phyloP scores from a whole-genome alignment of 2,113 vertebrate species.

The mouse (Mus musculus) region GRCm39 chr15:30880501-30881000 shows the following conservation, averaged over 20 bases:
- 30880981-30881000: slow-evolving; percentile 56
- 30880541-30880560: no score
- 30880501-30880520: no score
- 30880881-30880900: neutral
- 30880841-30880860: neutral
- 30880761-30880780: neutral
- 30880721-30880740: neutral
- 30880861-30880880: neutral
- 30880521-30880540: no score
- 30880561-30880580: no score
- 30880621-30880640: neutral
- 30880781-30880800: neutral
- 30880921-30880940: neutral
- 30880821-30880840: no score
- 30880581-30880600: no score
- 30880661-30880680: neutral
- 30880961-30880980: slow-evolving; percentile 8
- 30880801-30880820: neutral
- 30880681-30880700: rapidly evolving
- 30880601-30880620: neutral
- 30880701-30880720: neutral
- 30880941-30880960: slow-evolving; percentile 19
- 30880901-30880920: neutral
- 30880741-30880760: rapidly evolving
- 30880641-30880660: neutral